These are phyloP conservation scores for Valencia hispanica DNA, from an alignment of 2,797 vertebrate genomes.

Conservation along the genomic window DNA sequence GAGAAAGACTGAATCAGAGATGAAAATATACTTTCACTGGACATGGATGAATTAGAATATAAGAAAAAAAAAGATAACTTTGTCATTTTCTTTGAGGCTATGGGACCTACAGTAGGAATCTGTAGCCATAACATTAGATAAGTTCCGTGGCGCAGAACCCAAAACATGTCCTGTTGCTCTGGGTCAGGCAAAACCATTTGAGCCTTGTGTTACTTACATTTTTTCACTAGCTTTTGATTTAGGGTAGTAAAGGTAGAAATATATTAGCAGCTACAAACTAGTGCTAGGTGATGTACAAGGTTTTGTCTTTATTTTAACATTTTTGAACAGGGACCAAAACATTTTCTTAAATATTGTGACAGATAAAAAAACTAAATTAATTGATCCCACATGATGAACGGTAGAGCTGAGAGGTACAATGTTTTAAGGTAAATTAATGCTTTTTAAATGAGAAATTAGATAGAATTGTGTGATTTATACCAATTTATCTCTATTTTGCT, in stretches of 20 bases:
- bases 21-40: slow-evolving; percentile 31
- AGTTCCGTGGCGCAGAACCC: slow-evolving; percentile 3
- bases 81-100: slow-evolving; percentile 39
- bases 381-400: no score
- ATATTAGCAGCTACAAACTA: neutral
- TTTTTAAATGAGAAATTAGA: no score
- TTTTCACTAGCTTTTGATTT: slow-evolving; percentile 21
- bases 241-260: slow-evolving; percentile 12
- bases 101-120: slow-evolving; percentile 22
- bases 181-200: slow-evolving; percentile 6
- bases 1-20: slow-evolving; percentile 23
- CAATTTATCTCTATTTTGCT: no score
- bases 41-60: slow-evolving; percentile 21
- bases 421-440: no score
- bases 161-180: slow-evolving; percentile 23
- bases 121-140: slow-evolving; percentile 12
- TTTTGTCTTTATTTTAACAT: neutral
- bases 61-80: slow-evolving; percentile 25
- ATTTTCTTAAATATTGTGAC: neutral
- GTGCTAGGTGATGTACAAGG: neutral
- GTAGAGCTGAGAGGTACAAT: no score
- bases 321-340: neutral
- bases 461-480: no score
- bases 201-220: slow-evolving; percentile 2
- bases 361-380: no score